Percentiles rank a stretch among this genome's conserved stretches.
phyloP scores from a whole-genome alignment of 2,888 invertebrate species.

The Andrena fulva region DNA sequence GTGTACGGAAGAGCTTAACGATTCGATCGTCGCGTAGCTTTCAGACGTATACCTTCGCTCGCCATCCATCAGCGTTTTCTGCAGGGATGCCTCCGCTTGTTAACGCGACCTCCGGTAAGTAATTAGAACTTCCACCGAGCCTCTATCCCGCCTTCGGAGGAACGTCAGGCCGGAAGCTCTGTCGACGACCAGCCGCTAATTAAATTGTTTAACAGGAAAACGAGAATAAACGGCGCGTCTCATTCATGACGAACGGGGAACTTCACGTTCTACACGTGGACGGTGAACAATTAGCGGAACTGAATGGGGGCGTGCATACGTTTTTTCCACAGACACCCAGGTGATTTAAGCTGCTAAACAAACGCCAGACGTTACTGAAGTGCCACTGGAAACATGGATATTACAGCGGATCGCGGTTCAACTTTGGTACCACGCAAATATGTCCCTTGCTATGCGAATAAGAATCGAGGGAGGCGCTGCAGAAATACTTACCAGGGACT shows the following conservation, averaged over 20 bases:
- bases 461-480: background rate
- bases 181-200: slow-evolving; percentile 53
- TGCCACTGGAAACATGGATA: no score
- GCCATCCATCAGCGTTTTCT: slow-evolving; percentile 31
- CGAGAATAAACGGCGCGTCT: slow-evolving; percentile 36
- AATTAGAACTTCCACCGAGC: slow-evolving; percentile 46
- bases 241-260: slow-evolving; percentile 35
- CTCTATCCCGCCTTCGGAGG: slow-evolving; percentile 14
- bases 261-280: background rate
- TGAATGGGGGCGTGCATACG: background rate
- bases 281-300: slow-evolving; percentile 22
- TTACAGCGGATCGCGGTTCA: no score
- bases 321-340: no score
- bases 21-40: slow-evolving; percentile 13
- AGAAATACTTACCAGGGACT: background rate
- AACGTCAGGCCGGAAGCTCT: slow-evolving; percentile 42
- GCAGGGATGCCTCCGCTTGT: slow-evolving; percentile 45
- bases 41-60: background rate
- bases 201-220: slow-evolving; percentile 65
- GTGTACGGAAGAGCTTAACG: background rate
- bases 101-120: slow-evolving; percentile 46
- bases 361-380: no score
- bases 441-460: no score
- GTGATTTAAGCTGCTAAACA: no score
- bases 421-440: no score